Percentiles rank a stretch among this genome's conserved stretches.
Conservation (phyloP, 2,113 vertebrate species). For the Columbina picui region DNA sequence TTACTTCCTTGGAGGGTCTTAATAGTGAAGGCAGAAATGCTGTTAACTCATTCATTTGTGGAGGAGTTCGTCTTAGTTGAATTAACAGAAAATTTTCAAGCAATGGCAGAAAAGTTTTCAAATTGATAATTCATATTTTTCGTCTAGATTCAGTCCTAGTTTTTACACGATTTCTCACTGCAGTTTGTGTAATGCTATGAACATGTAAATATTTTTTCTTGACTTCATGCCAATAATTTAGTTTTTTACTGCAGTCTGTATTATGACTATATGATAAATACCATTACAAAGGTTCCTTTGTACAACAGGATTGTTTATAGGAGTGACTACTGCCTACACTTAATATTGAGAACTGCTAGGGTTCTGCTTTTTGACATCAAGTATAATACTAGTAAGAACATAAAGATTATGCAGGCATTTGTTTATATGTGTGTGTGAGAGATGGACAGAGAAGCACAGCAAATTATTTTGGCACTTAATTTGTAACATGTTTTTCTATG, state of each 20-base stretch:
- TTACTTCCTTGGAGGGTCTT: not conserved
- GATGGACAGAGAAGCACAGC: not conserved
- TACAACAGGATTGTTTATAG: not conserved
- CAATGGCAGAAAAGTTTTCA: not conserved
- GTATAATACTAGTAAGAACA: not conserved
- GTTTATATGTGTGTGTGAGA: not conserved
- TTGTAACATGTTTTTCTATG: slow-evolving; percentile 38
- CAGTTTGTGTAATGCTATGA: not conserved
- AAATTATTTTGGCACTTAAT: slow-evolving; percentile 31
- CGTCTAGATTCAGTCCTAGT: not conserved
- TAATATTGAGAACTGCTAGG: not conserved
- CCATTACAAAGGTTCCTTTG: not conserved
- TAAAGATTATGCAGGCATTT: not conserved
- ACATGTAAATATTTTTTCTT: not conserved
- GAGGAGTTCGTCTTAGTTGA: not conserved
- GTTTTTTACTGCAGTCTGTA: not conserved
- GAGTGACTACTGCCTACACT: not conserved
- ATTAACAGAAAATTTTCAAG: not conserved
- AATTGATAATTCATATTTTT: not conserved
- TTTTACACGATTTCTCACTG: not conserved
- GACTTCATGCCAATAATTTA: not conserved
- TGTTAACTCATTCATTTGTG: slow-evolving; percentile 8
- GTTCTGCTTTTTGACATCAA: not conserved
- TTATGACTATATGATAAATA: not conserved
- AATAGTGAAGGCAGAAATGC: not conserved